Evolutionary conservation across 2,888 invertebrate species (phyloP).

Genomic region (Frankliniella intonsa): DNA sequence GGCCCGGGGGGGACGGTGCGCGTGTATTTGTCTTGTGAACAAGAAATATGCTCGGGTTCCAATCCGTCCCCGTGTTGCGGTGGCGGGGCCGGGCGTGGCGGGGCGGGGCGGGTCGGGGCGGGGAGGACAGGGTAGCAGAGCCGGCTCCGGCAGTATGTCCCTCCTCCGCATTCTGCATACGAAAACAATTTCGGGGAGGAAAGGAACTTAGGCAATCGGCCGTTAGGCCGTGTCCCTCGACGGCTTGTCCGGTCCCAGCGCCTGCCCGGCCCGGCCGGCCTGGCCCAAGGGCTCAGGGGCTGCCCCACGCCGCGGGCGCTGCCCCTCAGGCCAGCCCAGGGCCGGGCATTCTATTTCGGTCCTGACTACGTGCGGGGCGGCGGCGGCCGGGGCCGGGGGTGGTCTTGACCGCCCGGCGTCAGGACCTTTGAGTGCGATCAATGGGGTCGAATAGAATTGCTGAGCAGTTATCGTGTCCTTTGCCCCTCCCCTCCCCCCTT

Average conservation of each 20-base stretch:
- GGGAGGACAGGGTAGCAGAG: neutral
- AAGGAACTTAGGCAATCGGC: conserved; percentile 32
- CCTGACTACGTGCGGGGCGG: neutral
- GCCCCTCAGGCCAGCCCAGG: neutral
- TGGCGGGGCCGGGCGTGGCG: neutral
- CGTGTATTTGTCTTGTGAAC: too few relatives aligned
- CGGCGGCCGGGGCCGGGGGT: too few relatives aligned
- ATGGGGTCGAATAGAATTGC: neutral
- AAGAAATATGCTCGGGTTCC: too few relatives aligned
- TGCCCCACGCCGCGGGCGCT: neutral
- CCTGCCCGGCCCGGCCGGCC: conserved; percentile 39
- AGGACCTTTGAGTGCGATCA: neutral
- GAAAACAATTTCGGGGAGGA: conserved; percentile 38
- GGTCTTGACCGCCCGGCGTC: too few relatives aligned
- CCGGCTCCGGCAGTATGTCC: too few relatives aligned
- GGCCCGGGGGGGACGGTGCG: too few relatives aligned
- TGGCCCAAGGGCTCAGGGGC: neutral
- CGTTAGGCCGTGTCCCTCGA: too few relatives aligned
- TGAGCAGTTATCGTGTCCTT: neutral
- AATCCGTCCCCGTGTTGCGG: too few relatives aligned
- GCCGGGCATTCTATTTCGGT: neutral
- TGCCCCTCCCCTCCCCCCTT: neutral
- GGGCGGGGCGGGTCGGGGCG: neutral
- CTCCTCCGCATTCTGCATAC: conserved; percentile 33
- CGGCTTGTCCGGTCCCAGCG: too few relatives aligned